Conservation (phyloP, 2,797 vertebrate species). For the Phataginus tricuspis region DNA sequence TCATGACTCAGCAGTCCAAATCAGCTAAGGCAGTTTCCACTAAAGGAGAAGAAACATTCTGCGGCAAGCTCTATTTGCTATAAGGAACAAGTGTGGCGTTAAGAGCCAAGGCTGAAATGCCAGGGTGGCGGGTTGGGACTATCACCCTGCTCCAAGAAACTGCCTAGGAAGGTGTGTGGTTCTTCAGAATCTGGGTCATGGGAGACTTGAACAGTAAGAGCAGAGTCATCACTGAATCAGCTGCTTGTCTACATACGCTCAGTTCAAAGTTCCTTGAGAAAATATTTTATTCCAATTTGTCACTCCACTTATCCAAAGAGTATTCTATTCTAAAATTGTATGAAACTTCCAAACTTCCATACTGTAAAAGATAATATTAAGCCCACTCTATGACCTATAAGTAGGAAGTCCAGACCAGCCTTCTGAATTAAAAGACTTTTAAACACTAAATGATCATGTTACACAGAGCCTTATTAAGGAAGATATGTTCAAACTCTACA, state of each 20-base stretch:
- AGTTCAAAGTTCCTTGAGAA: not conserved
- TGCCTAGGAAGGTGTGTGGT: not conserved
- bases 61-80: not conserved
- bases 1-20: not conserved
- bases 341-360: not conserved
- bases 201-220: not conserved
- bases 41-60: not conserved
- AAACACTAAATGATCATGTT: not conserved
- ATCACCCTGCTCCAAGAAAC: not conserved
- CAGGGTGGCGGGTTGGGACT: not conserved
- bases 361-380: not conserved
- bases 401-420: not conserved
- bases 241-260: not conserved
- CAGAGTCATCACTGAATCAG: not conserved
- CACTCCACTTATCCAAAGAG: not conserved
- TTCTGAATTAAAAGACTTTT: slow-evolving; percentile 4
- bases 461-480: not conserved
- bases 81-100: not conserved
- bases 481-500: not conserved
- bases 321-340: slow-evolving; percentile 19
- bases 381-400: not conserved
- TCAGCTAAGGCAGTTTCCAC: not conserved
- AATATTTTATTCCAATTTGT: not conserved
- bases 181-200: not conserved
- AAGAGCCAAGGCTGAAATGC: not conserved